Evolutionary conservation across 2,113 vertebrate genomes (phyloP).

Genomic region (Xenus cinereus): DNA sequence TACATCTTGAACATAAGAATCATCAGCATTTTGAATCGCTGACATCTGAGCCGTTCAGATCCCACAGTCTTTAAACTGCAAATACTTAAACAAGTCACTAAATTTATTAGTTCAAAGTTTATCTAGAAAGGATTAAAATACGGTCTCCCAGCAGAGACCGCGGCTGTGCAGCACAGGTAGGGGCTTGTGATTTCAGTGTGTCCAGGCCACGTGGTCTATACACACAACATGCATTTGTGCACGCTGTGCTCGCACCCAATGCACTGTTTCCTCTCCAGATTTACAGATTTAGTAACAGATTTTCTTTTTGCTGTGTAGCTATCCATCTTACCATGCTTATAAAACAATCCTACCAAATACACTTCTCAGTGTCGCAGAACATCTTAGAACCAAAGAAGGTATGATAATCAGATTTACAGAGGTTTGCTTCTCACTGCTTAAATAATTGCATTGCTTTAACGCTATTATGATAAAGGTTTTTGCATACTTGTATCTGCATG

Average conservation of each 20-base stretch:
- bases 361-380: neutral
- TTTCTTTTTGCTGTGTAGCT: neutral
- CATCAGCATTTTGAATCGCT: neutral
- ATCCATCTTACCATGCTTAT: neutral
- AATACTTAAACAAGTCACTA: neutral
- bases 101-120: neutral
- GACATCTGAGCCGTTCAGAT: neutral
- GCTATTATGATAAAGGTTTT: neutral
- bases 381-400: neutral
- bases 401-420: slow-evolving; percentile 16
- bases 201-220: neutral
- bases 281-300: neutral
- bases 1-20: neutral
- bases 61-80: neutral
- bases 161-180: neutral
- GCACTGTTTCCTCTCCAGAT: neutral
- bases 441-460: slow-evolving; percentile 14
- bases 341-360: neutral
- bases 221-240: neutral
- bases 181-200: neutral
- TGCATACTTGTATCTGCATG: neutral
- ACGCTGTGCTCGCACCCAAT: neutral
- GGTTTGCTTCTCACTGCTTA: neutral
- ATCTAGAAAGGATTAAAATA: neutral
- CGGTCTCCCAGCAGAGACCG: neutral